Base-by-base conservation (phyloP, 2,797 vertebrate genomes). In the Garrulus glandarius region DNA sequence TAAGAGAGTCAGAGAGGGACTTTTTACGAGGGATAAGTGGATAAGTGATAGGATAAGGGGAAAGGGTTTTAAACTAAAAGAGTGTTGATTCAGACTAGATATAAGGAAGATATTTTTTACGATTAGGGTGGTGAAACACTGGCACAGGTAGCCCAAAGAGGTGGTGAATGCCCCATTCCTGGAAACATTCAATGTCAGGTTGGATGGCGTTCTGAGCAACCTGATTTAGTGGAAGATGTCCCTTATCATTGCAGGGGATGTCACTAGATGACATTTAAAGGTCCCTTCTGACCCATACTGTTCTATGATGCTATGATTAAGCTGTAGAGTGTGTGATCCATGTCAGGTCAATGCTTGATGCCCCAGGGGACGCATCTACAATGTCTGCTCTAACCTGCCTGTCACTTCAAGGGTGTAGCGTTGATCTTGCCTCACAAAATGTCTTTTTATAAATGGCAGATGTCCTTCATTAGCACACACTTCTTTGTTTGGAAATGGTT, bases 371-470 rank as follows among this genome's bases (percentile, higher is more conserved):
- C 70, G 68, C 55, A 82, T 94, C 88, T 72, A 43, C 79, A 65
- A 55, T 63, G 89, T 92, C 67, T 93, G 18, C 68, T 50, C 84
- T 89, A 91, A 91, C 52, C 72, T 69, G 57, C 61, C 82, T 95
- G 84, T 96, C 87, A 57, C 39, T 94, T 74, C 22, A 76, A 0
- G 37, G 75, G 60, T 69, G 56, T 44, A 84, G 29, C 5, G 2
- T 56, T 87, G 92, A 82, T 88, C 89, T 92, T 75, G 85, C 91
- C 89, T 94, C 77, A 52, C 91, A 96, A 97, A 95, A 94, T 59
- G 8, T 80, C 75, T 95, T 95, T 93, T 80, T 80, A 69, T 76
- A 91, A 96, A 96, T 65, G 94, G 84, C 92, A 96, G 89, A 91
- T 93, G 87, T 92, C 93, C 80, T 96, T 97, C 56, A 68, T 89